Base-by-base conservation (phyloP, 53 echinoderm and acorn worm species). In the Antedon mediterranea region DNA sequence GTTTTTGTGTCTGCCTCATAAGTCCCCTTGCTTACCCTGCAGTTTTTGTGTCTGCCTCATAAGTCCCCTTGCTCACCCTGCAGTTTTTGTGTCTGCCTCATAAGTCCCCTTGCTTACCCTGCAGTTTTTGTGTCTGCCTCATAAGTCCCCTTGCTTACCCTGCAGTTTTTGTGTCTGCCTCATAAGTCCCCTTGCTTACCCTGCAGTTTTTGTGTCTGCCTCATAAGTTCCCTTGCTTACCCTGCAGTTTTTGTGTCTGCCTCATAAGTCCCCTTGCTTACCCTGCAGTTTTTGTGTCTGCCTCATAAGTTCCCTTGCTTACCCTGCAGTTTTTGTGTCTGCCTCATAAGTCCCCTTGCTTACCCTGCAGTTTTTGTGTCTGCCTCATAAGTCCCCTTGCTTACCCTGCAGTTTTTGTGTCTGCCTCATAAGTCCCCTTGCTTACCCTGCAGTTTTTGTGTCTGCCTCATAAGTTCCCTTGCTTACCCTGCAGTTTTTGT, bases 221-320 rank as follows among this genome's bases (percentile, higher is more conserved):
- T 80, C 71, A 71, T 82, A 92, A 31, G 82, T 77, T 26, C 92
- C 92, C 3, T 80, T 84, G 43, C 79, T 81, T 32, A n/a, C n/a
- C n/a, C n/a, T n/a, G n/a, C n/a, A 34, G 97, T 97, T 31, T 85
- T 78, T 41, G 97, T 97, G 75, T 97, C 97, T 29, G 89, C 92
- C 26, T 80, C 71, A 71, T 82, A 92, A 31, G 82, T 77, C 26
- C 92, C 92, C 3, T 80, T 84, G 43, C 79, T 81, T 32, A n/a
- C n/a, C n/a, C n/a, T n/a, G n/a, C n/a, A 34, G 97, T 97, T 31
- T 85, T 78, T 41, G 97, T 97, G 75, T 97, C 97, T 29, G 89
- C 92, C 26, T 80, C 71, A 71, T 82, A 92, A 31, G 82, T 77
- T 26, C 92, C 92, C 3, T 80, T 84, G 43, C 79, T 81, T 32